Base-by-base conservation (phyloP, 1,140 invertebrate species). In the Propsilocerus akamusi region DNA sequence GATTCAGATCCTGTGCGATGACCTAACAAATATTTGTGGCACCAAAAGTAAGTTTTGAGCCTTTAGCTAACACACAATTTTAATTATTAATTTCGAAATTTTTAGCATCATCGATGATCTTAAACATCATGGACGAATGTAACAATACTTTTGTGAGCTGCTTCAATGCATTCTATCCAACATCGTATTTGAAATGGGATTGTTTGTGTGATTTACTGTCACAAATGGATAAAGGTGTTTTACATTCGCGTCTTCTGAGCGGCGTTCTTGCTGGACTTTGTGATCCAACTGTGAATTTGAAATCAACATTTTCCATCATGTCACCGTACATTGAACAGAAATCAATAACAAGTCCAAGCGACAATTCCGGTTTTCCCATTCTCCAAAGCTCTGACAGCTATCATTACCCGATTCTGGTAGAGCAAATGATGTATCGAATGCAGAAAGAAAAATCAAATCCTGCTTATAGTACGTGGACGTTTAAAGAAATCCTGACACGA, bases 111-210 rank as follows among this genome's bases (percentile, higher is more conserved):
- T 66, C 75, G 53, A 68, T 82, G 68, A 77, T 74, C 0, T 69
- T 70, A 25, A 74, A 76, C 28, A 83, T 97, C 50, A 66, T 97
- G 11, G 82, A 88, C 25, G 91, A 96, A 59, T 91, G 87, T 57
- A 87, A 95, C 57, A 74, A 80, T 49, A 93, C 90, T 8, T 92
- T 95, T 62, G 83, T 90, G 3, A 71, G 81, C 3, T 95, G 92
- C 65, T 97, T 93, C 60, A 89, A 96, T 67, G 89, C 89, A 0
- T 97, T 97, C 68, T 97, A 94, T 68, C 92, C 94, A 0, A 96
- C 90, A 1, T 84, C 86, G 0, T 81, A 79, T 51, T 69, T 96
- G 17, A 96, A 96, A 63, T 96, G 93, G 92, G 81, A 81, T 51
- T 86, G 85, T 59, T 64, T 97, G 0, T 94, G 91, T 67, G 85